Base-by-base conservation (phyloP, 2,113 vertebrate genomes). In the Numenius arquata region DNA sequence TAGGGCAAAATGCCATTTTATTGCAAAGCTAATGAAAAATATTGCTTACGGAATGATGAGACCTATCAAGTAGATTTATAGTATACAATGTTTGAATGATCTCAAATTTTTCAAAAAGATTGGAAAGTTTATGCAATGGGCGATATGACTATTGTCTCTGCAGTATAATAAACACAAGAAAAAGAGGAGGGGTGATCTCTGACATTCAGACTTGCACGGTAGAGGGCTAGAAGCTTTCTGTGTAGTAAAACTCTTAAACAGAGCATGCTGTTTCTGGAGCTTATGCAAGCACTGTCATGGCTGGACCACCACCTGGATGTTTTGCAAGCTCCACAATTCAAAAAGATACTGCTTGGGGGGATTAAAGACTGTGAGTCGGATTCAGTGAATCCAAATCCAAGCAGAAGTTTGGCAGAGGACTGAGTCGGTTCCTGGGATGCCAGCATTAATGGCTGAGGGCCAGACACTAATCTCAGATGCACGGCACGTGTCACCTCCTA, bases 331-430 rank as follows among this genome's bases (percentile, higher is more conserved):
- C 22, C 80, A 84, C 93, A 89, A 94, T 96, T 98, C 89, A 96
- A 94, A 97, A 76, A 93, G 80, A 96, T 97, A 63, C 22, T 85
- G 58, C 94, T 97, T 90, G 89, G 41, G 58, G 76, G 77, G 93
- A 97, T 96, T 95, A 97, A 95, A 96, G 81, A 48, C 90, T 96
- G 80, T 75, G 89, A 97, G 96, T 96, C 58, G 21, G 97, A 98
- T 97, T 98, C 97, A 97, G 90, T 77, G 92, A 98, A 96, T 97
- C 83, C 94, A 97, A 95, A 98, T 97, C 97, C 94, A 95, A 97
- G 94, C 93, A 97, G 97, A 98, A 98, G 97, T 97, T 97, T 98
- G 98, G 98, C 98, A 98, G 89, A 97, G 89, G 80, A 95, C 63
- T 95, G 93, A 97, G 92, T 94, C 87, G 34, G 96, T 97, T 97